Conservation (phyloP, 2,113 vertebrate genomes). For the Scalopus aquaticus region DNA sequence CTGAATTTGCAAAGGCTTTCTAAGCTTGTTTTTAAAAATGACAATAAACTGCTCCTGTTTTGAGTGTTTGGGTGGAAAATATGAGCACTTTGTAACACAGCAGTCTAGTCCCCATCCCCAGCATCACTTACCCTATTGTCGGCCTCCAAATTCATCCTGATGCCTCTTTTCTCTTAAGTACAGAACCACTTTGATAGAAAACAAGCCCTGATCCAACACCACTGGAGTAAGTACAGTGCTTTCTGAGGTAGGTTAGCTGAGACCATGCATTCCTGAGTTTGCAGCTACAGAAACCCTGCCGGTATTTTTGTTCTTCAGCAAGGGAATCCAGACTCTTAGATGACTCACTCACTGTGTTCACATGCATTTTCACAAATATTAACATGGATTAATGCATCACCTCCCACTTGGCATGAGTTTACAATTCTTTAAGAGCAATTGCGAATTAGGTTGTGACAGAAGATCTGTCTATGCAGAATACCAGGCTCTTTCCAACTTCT, state of each 20-base stretch:
- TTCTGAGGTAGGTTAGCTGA: background rate
- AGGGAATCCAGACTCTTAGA: background rate
- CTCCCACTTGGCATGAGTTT: conserved; percentile 53
- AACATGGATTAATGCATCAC: conserved; percentile 56
- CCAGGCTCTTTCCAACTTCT: conserved; percentile 35
- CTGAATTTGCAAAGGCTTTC: background rate
- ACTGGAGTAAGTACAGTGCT: background rate
- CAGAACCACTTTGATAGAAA: background rate
- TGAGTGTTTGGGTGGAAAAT: background rate
- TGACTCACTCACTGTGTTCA: conserved; percentile 44
- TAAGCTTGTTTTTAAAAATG: background rate
- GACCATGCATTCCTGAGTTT: background rate
- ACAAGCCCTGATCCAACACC: background rate
- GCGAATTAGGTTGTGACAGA: conserved; percentile 54
- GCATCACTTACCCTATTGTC: background rate
- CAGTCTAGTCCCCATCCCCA: background rate
- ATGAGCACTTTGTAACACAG: background rate
- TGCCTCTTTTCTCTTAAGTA: background rate
- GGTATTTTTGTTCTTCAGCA: conserved; percentile 8
- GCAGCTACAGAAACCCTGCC: background rate
- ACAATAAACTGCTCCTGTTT: background rate
- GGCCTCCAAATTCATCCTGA: background rate
- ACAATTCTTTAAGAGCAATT: conserved; percentile 56
- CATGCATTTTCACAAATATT: conserved; percentile 53
- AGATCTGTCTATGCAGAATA: conserved; percentile 27